A percentile compares a stretch with the other conserved stretches of the same genome.
phyloP scores from a whole-genome alignment of 1,140 invertebrate species.

The Drosophila azteca region DNA sequence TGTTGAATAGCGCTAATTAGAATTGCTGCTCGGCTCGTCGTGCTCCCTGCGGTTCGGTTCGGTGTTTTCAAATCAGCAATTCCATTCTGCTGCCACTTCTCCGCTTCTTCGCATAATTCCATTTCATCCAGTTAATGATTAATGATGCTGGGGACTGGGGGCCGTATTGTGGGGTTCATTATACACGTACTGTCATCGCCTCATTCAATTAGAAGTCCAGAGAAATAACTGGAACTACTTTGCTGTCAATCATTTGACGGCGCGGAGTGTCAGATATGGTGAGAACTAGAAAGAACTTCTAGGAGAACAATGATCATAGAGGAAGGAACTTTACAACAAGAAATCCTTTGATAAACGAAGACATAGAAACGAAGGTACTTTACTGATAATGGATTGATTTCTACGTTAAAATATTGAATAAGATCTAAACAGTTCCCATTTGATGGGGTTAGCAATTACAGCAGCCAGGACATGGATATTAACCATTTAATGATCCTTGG shows the following conservation, averaged over 20 bases:
- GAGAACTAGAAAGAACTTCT: not conserved
- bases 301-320: too few species aligned
- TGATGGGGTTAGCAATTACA: not conserved
- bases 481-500: slow-evolving; percentile 28
- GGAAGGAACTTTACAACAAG: too few species aligned
- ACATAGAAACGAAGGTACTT: too few species aligned
- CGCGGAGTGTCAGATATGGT: slow-evolving; percentile 21
- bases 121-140: slow-evolving; percentile 59
- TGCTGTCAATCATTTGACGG: slow-evolving; percentile 30
- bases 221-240: slow-evolving; percentile 27
- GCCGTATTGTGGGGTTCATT: slow-evolving; percentile 43
- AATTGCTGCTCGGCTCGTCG: slow-evolving; percentile 57
- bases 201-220: slow-evolving; percentile 48
- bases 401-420: not conserved
- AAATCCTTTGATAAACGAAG: too few species aligned
- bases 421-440: not conserved
- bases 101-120: slow-evolving; percentile 17
- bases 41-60: slow-evolving; percentile 46
- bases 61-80: slow-evolving; percentile 50
- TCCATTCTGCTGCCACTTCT: slow-evolving; percentile 27
- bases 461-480: slow-evolving; percentile 7
- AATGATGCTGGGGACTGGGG: slow-evolving; percentile 44
- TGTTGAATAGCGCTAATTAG: slow-evolving; percentile 76
- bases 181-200: slow-evolving; percentile 66
- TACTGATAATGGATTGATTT: not conserved